Base-by-base conservation (phyloP, 2,113 vertebrate genomes). In the Varanus salvator region DNA sequence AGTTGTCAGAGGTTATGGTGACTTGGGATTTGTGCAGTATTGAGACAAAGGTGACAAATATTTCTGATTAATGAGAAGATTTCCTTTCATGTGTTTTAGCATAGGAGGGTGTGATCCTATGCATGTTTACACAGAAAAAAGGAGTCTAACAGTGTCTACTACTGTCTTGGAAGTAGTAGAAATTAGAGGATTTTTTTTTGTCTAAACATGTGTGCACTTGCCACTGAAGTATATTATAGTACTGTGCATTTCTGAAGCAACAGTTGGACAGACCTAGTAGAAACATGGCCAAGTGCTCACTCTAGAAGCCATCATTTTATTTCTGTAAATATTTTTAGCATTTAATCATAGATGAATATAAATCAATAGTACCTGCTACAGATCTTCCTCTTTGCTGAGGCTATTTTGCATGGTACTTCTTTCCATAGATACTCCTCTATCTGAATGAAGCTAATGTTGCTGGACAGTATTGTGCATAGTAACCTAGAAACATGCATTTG, bases 11-110 rank as follows among this genome's bases (percentile, higher is more conserved):
- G 38, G 11, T 71, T 31, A 76, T 57, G 34, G 57, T n/a, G 71
- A 84, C 85, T 77, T 27, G 75, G 27, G 71, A 90, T 87, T 77
- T 75, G n/a, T 75, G 60, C 15, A 29, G 69, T 84, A 54, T 89
- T 54, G 0, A 29, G 21, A 44, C 57, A 88, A 82, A 80, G 85
- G 0, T 78, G 80, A 38, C n/a, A 88, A 83, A 80, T 85, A 80
- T 8, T 72, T 80, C 75, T 44, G 64, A 23, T 72, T 86, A 82
- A 77, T 57, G 60, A 78, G 23, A 50, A 87, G 80, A 66, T 57
- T 77, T 48, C 64, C n/a, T 69, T 91, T 54, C 60, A 52, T 68
- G 34, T 77, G 25, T 19, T 54, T 86, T 86, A 44, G 86, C n/a
- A 71, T n/a, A 48, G 69, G 74, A 54, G 54, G 54, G 54, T 12